Evolutionary conservation across 2,888 invertebrate species (phyloP).

Genomic region (Pristionchus mayeri): DNA sequence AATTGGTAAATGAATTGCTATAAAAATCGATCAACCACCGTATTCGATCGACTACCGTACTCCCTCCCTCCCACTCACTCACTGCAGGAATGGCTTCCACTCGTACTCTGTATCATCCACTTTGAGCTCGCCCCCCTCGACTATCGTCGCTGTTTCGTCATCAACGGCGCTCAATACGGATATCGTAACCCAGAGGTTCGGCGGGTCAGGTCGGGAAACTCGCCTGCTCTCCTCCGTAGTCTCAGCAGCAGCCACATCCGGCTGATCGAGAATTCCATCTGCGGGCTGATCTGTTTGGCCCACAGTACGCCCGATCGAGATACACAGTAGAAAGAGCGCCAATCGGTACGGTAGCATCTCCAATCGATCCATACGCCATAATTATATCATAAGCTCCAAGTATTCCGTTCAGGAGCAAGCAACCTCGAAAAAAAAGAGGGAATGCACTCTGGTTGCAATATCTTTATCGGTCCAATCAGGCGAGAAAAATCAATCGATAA

Average conservation of each 20-base stretch:
- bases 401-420: background rate
- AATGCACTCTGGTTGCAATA: no score
- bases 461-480: background rate
- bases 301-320: slow-evolving; percentile 6
- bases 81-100: slow-evolving; percentile 25
- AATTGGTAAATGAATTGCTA: no score
- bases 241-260: background rate
- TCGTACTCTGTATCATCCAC: slow-evolving; percentile 28
- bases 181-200: background rate
- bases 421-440: no score
- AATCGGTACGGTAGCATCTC: slow-evolving; percentile 38
- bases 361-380: background rate
- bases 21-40: no score
- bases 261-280: no score
- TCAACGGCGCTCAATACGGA: background rate
- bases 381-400: background rate
- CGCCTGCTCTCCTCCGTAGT: background rate
- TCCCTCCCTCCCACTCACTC: background rate
- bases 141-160: background rate
- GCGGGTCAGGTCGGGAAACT: background rate
- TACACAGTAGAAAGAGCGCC: slow-evolving; percentile 7
- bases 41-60: no score
- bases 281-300: background rate
- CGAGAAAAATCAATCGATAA: slow-evolving; percentile 28
- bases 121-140: background rate